Evolutionary conservation across 1,140 invertebrate genomes (phyloP), one percentile per base, ranked within the genome.

Genomic region (Drosophila azteca): DNA sequence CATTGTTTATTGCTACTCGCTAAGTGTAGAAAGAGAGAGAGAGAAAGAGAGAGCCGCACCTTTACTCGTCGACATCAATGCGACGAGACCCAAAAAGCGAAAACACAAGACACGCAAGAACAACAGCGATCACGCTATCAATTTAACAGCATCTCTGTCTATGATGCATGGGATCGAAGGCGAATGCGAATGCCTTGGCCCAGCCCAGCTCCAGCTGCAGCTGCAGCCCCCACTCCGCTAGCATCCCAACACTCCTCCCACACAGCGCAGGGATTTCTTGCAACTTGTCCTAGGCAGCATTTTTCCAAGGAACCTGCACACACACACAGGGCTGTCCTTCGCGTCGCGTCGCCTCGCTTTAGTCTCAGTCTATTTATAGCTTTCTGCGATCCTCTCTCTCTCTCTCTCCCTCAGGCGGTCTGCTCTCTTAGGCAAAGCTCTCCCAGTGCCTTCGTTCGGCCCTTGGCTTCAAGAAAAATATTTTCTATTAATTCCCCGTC

Each of bases 141-240:
- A 87, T 82, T 87, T 87, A 85, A 87, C 82, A 85, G 82, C 82
- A 87, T 85, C 82, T 82, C 82, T 82, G 82, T 85, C 82, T 85
- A 85, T 85, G 82, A 78, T 75, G 78, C 78, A 78, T 87, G 78
- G 67, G 52, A 51, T 71, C 55, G 49, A n/a, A n/a, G n/a, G n/a
- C n/a, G n/a, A n/a, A n/a, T n/a, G n/a, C n/a, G n/a, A 61, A 65
- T 81, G 63, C 49, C 29, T 13, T 13, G 35, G 35, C 68, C 60
- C 59, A 49, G 51, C 51, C 9, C 44, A 35, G 20, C 17, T 1
- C 17, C 17, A 1, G 17, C 17, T 1, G n/a, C 17, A 20, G 17
- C 44, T 26, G 7, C 45, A 51, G 20, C 6, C 22, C 39, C 76
- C 72, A 55, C 51, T 52, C 68, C 26, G 4, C 20, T 13, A 44